Evolutionary conservation across 2,888 invertebrate species (phyloP), one percentile per base, ranked within the genome.

Genomic region (Gastrophysa polygoni): DNA sequence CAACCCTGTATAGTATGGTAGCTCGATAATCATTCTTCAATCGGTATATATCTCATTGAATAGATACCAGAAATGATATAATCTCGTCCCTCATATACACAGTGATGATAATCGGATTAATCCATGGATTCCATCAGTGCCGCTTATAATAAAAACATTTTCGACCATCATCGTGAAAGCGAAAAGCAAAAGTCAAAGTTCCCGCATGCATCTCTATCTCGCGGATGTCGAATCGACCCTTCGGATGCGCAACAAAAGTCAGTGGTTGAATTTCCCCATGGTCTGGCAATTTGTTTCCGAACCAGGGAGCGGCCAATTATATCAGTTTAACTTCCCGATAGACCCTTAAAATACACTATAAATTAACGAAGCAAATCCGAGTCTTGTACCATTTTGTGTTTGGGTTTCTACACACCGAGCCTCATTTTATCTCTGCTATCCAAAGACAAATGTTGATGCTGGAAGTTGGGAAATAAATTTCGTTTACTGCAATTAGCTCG

Each of bases 261-360:
- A 67, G 73, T 73, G 68, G 74, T 73, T 66, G 68, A 70, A 74
- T 73, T 75, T 73, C 74, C 72, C 74, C 72, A 69, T 66, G 70
- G 73, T 71, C 69, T 66, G 66, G 74, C 77, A 77, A 77, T 78
- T 77, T 77, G 77, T 76, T 77, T 75, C 75, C 75, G 75, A 77
- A 78, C 74, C 78, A 75, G 75, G 75, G 77, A 76, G 77, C 77
- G 77, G 75, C 77, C 77, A 78, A 78, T 78, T 78, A 78, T 77
- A 77, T 75, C 74, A 77, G 76, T 77, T 78, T 75, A 77, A 69
- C 71, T 70, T 70, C 72, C 71, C 71, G 66, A 74, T 72, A 73
- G 71, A 72, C 71, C 71, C 67, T 59, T 61, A 73, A 74, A 74
- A 73, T 74, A 72, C 69, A 74, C 73, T 66, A 74, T 74, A 74